Percentiles rank a stretch among this genome's conserved stretches.
Conservation (phyloP, 1,140 invertebrate genomes). For the Eurosta solidaginis region DNA sequence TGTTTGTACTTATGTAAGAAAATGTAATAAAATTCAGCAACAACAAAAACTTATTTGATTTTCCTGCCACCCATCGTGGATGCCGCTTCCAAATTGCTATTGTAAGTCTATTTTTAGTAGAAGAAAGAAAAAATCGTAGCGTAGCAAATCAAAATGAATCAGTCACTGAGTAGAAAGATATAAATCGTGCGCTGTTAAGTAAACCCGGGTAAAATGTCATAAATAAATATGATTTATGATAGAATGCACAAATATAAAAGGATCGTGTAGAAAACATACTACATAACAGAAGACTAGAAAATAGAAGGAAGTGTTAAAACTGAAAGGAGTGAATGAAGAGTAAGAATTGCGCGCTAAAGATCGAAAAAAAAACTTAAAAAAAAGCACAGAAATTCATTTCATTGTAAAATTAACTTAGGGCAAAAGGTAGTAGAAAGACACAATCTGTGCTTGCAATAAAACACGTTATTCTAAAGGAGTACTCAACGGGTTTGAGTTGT, state of each 20-base stretch:
- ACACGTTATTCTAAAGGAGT: background rate
- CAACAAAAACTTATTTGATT: background rate
- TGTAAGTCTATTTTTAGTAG: background rate
- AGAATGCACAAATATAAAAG: constrained; percentile 8
- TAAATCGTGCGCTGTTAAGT: background rate
- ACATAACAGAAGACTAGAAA: background rate
- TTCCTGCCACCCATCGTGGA: background rate
- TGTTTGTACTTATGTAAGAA: too few relatives aligned
- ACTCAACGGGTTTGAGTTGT: background rate
- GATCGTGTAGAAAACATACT: background rate
- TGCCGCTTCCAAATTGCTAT: background rate
- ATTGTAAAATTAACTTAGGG: constrained; percentile 1
- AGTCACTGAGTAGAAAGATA: background rate
- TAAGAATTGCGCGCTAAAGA: background rate
- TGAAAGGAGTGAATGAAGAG: background rate
- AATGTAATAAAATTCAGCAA: constrained; percentile 7
- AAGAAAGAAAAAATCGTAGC: constrained; percentile 1
- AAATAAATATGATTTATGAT: constrained; percentile 24
- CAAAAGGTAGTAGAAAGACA: background rate
- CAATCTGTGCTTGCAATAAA: background rate
- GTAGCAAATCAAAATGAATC: constrained; percentile 16
- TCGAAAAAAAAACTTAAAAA: background rate
- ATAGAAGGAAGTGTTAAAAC: background rate
- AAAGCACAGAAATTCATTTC: background rate
- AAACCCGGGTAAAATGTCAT: constrained; percentile 9